Base-by-base conservation (phyloP, 2,797 vertebrate species). In the Mormyrus hasselquistii region DNA sequence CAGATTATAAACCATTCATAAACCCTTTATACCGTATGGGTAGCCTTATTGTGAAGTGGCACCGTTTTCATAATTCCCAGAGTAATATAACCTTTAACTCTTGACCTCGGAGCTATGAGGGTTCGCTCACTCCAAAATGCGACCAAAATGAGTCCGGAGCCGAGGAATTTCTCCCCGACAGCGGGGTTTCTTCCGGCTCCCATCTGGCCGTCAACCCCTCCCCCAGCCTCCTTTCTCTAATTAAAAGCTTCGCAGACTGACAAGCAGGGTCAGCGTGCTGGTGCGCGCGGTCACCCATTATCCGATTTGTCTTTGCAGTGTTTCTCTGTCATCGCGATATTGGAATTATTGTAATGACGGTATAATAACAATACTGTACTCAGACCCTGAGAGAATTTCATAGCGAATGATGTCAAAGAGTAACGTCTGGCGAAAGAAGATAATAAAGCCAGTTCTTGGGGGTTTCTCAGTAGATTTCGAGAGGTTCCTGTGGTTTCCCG, bases 221-320 rank as follows among this genome's bases (percentile, higher is more conserved):
- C 16, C 29, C 50, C 52, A 9, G 79, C 41, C 38, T 38, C 34
- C 44, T 22, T 22, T 8, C 29, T 52, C 14, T 55, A 52, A 86
- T 86, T 86, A 86, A 86, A 86, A 86, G 84, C 84, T 55, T 55
- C 49, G 22, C 52, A 57, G 55, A 87, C 53, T 87, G 86, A 41
- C 38, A 76, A 76, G 34, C 29, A 7, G 38, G 86, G 86, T 87
- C 86, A 59, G 55, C 29, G 8, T 41, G 52, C 85, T 87, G 34
- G 12, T 59, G 25, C 34, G 34, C 52, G 10, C 10, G 34, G 85
- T 29, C 85, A 25, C 82, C 6, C 49, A 85, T 50, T 53, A 85
- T 29, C 22, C 50, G 49, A 85, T 52, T 82, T 25, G 44, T 41
- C 10, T 50, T 53, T 85, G 49, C 49, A 52, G 9, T 25, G 12